Base-by-base conservation (phyloP, 2,113 vertebrate species). In the Aphyosemion australe region DNA sequence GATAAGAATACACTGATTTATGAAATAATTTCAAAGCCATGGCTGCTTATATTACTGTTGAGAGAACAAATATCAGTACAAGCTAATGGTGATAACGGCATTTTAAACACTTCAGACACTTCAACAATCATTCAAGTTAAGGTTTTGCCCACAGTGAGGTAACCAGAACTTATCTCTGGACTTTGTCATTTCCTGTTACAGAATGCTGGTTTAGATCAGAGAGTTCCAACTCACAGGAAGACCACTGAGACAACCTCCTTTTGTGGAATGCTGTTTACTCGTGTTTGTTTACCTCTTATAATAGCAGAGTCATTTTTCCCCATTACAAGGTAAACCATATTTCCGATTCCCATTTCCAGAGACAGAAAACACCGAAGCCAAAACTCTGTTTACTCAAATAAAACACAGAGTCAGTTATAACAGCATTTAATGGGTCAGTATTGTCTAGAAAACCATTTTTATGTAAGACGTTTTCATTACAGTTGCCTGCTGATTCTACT, bases 181-280 rank as follows among this genome's bases (percentile, higher is more conserved):
- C 4, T 21, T 12, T 62, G 41, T 41, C 39, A 15, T n/a, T 41
- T 71, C 16, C 57, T 64, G 34, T 34, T n/a, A 34, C 60, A 48
- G 12, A 41, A 9, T 16, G 54, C 57, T 20, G 32, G 5, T 51
- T 34, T 48, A 34, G n/a, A 45, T 10, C 26, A 12, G 49, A 58
- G 47, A 26, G 7, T 1, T 37, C 34, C 34, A 32, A 15, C 61
- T 42, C 13, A 51, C 12, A 26, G 12, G 14, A 10, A 9, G 31
- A 53, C 8, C 8, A 37, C 19, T 18, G 31, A 69, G 61, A 45
- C 39, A 39, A 49, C 61, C 54, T 42, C 66, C 49, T 65, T 8
- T 45, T 62, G 47, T 65, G 87, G 80, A 79, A 88, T 76, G 80
- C 41, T 72, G 72, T 81, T 84, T 69, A 79, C 64, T 61, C 66